These are phyloP conservation scores for Nasonia vitripennis DNA, from an alignment of 1,140 invertebrate species.

Conservation along the genomic window DNA sequence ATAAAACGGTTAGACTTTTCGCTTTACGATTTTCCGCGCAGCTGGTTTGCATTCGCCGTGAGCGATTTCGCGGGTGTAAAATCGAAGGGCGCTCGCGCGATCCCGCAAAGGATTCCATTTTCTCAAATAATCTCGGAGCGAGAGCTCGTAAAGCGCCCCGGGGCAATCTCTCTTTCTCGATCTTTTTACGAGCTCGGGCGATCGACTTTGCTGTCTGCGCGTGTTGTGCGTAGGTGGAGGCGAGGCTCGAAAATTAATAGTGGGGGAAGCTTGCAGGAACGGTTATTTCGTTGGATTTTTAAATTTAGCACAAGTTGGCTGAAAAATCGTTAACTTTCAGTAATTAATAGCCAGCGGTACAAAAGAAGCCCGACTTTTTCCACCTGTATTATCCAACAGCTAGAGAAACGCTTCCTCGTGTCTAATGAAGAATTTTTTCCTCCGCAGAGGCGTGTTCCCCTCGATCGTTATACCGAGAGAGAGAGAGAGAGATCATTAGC, in stretches of 20 bases:
- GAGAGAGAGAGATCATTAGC: not conserved
- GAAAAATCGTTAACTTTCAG: too few relatives aligned
- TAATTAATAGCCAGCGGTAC: too few relatives aligned
- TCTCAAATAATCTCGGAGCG: conserved; percentile 65
- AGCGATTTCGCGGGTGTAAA: conserved; percentile 21
- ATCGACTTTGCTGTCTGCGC: not conserved
- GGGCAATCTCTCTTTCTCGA: conserved; percentile 59
- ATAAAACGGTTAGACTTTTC: conserved; percentile 34
- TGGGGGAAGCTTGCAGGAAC: too few relatives aligned
- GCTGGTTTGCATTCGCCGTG: conserved; percentile 59
- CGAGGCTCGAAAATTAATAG: not conserved
- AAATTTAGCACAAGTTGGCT: too few relatives aligned
- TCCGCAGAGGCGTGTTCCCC: not conserved
- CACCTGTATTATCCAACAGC: too few relatives aligned
- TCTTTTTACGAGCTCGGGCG: conserved; percentile 61
- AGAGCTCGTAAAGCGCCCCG: conserved; percentile 63
- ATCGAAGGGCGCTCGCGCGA: conserved; percentile 23
- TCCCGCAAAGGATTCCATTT: conserved; percentile 65
- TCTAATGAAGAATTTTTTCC: too few relatives aligned
- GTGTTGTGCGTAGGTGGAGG: not conserved
- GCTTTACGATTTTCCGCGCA: conserved; percentile 64
- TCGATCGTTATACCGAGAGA: not conserved
- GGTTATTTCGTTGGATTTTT: too few relatives aligned
- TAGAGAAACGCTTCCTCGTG: too few relatives aligned
- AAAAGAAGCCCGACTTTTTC: too few relatives aligned